phyloP scores from a whole-genome alignment of 1,140 invertebrate species.

The Centruroides vittatus region DNA sequence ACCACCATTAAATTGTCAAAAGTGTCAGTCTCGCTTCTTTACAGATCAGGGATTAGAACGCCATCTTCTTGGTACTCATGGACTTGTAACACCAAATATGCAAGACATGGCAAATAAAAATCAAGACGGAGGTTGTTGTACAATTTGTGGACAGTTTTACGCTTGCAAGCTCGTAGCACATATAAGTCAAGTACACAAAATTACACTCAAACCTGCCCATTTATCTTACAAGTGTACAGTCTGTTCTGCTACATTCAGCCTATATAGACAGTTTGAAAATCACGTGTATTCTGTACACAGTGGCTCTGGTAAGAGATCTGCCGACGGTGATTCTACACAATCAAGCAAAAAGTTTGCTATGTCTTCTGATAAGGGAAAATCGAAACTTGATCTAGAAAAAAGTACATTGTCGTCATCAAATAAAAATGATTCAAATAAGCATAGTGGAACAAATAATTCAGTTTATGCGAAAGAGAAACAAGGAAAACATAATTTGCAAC shows the following conservation, averaged over 20 bases:
- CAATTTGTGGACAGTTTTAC: conserved; percentile 80
- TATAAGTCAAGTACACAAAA: conserved; percentile 74
- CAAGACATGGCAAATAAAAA: conserved; percentile 88
- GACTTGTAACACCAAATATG: conserved; percentile 87
- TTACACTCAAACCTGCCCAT: conserved; percentile 80
- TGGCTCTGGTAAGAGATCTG: conserved; percentile 37
- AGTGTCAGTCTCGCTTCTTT: conserved; percentile 80
- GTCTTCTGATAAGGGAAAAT: too few relatives aligned
- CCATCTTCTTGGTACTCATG: conserved; percentile 82
- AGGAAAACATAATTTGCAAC: too few relatives aligned
- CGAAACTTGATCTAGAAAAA: too few relatives aligned
- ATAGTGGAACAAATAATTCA: too few relatives aligned
- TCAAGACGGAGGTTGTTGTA: conserved; percentile 83
- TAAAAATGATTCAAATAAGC: too few relatives aligned
- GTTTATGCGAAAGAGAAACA: too few relatives aligned
- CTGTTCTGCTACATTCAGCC: conserved; percentile 82
- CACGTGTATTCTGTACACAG: conserved; percentile 86
- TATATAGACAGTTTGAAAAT: conserved; percentile 89
- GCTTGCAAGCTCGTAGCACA: conserved; percentile 84
- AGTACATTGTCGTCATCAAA: too few relatives aligned
- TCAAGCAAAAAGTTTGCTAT: conserved; percentile 1
- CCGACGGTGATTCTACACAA: conserved; percentile 37
- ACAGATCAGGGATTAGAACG: conserved; percentile 77
- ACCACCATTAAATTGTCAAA: conserved; percentile 86
- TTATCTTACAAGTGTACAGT: conserved; percentile 88